Base-by-base conservation (phyloP, 1,140 invertebrate species). In the Tetraneura akinire region DNA sequence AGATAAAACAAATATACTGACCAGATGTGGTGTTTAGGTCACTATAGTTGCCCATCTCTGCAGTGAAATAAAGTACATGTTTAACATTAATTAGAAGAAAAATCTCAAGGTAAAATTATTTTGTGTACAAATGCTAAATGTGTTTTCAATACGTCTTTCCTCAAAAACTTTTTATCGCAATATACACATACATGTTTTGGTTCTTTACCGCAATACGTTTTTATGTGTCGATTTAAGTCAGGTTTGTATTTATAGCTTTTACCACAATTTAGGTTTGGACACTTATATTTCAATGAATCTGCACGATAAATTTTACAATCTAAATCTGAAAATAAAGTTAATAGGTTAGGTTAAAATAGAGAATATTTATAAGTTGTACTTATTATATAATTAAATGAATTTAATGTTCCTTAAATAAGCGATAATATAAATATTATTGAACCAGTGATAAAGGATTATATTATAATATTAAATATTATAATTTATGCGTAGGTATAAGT, bases 121-220 rank as follows among this genome's bases (percentile, higher is more conserved):
- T 81, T 81, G 23, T 81, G 80, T 23, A 81, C 60, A 26, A 71
- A 45, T 10, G 53, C 53, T 21, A 85, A 80, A 81, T 89, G 88
- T 9, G 85, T 84, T 64, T 85, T 85, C 10, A 88, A 84, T 81
- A 88, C 85, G 70, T 86, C 86, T 76, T 86, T 86, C 80, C 87
- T 84, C 82, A 87, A 87, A 64, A 86, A 86, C 32, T 84, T 84
- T 76, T 86, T 86, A 21, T 23, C 13, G 81, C 86, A 87, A 49
- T 83, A 82, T 11, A 81, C 82, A 81, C 86, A 87, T 2, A 83
- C 82, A 74, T 85, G 86, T 78, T 85, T 84, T 14, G 86, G 85
- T 45, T 84, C 80, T 57, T 91, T 90, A 66, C 89, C 90, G 83
- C 87, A 88, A 82, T 88, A 87, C 83, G 87, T 87, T 80, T 86